These are phyloP conservation scores for Halcyon smyrnensis DNA, from an alignment of 2,797 vertebrate species.

Conservation along the genomic window DNA sequence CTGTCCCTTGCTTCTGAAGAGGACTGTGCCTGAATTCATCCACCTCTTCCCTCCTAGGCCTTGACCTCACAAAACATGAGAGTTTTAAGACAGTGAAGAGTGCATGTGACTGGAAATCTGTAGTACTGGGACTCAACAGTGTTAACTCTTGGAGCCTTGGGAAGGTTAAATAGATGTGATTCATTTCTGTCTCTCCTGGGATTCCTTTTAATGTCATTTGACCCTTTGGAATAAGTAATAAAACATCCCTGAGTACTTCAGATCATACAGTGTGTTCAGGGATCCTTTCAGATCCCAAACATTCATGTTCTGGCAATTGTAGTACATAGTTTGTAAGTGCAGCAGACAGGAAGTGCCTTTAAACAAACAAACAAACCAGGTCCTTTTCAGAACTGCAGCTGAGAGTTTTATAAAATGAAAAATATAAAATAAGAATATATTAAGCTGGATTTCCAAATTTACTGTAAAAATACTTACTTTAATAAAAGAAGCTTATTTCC, in stretches of 20 bases:
- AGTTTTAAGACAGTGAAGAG: not conserved
- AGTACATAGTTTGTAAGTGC: not conserved
- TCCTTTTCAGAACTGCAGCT: not conserved
- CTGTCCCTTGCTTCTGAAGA: not conserved
- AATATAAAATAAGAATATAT: not conserved
- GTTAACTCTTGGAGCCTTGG: not conserved
- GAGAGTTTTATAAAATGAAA: not conserved
- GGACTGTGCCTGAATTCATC: not conserved
- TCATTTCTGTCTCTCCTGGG: slow-evolving; percentile 1
- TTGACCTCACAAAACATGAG: not conserved
- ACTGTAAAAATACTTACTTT: not conserved
- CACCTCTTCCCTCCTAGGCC: not conserved
- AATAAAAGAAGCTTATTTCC: not conserved
- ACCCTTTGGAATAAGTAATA: not conserved
- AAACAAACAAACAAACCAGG: not conserved
- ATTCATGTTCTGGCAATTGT: not conserved
- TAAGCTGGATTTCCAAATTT: not conserved
- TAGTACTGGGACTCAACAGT: not conserved
- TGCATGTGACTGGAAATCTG: not conserved
- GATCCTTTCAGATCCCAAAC: not conserved
- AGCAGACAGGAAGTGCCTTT: not conserved
- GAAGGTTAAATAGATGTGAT: not conserved
- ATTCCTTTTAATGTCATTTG: not conserved
- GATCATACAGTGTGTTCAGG: not conserved
- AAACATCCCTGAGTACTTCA: not conserved